Evolutionary conservation across 2,888 invertebrate genomes (phyloP).

Genomic region (Nomada ruficornis): DNA sequence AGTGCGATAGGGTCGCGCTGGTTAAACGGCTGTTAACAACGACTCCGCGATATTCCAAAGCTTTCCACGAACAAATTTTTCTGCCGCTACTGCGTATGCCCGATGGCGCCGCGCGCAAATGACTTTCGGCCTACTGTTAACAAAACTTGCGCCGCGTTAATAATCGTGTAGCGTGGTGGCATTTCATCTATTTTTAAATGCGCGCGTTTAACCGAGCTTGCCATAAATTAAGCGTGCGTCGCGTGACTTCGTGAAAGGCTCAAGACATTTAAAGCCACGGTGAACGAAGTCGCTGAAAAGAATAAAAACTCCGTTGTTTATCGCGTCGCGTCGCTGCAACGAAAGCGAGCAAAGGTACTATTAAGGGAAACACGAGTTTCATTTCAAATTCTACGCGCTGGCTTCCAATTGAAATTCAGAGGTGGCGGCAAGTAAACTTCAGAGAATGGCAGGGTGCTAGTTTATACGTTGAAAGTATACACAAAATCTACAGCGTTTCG

Average conservation of each 20-base stretch:
- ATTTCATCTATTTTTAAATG: constrained; percentile 5
- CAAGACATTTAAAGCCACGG: neutral
- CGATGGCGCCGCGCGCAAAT: constrained; percentile 1
- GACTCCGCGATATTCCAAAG: constrained; percentile 11
- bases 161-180: constrained; percentile 15
- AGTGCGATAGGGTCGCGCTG: neutral
- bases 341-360: neutral
- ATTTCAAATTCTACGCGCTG: too few species aligned
- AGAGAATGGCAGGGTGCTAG: too few species aligned
- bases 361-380: neutral
- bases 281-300: neutral
- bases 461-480: neutral
- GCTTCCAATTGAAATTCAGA: neutral
- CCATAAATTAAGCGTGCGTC: neutral
- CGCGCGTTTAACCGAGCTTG: neutral
- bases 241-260: neutral
- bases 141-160: constrained; percentile 36
- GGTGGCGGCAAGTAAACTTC: too few species aligned
- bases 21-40: constrained; percentile 26
- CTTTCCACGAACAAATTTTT: constrained; percentile 15
- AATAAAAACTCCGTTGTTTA: neutral
- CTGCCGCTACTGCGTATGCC: neutral
- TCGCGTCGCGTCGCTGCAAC: neutral
- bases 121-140: constrained; percentile 7
- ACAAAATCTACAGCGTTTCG: neutral